Evolutionary conservation across 2,888 invertebrate genomes (phyloP).

Genomic region (Synergus japonicus): DNA sequence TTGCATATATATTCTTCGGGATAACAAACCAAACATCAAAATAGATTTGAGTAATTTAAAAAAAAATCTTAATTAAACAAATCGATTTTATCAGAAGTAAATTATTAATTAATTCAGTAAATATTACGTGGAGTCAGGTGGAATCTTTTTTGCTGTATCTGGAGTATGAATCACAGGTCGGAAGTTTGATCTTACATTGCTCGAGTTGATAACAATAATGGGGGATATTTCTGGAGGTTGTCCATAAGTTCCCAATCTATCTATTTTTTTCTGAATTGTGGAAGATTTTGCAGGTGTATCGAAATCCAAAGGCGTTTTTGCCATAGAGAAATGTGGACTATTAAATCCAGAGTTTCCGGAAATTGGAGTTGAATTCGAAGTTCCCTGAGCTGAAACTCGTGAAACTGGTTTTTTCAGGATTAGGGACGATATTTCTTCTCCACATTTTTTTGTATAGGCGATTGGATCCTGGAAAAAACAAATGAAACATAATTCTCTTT

Average conservation of each 20-base stretch:
- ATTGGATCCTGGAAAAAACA: slow-evolving; percentile 57
- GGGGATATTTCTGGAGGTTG: slow-evolving; percentile 80
- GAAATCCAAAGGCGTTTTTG: slow-evolving; percentile 43
- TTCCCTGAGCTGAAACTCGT: slow-evolving; percentile 47
- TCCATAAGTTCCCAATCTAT: slow-evolving; percentile 79
- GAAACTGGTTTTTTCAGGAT: slow-evolving; percentile 63
- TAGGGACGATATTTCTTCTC: slow-evolving; percentile 62
- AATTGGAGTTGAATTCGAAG: slow-evolving; percentile 29
- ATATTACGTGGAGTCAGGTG: slow-evolving; percentile 17
- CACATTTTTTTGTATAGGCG: slow-evolving; percentile 62
- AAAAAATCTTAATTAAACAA: not conserved
- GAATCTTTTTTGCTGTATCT: slow-evolving; percentile 42
- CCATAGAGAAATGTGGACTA: slow-evolving; percentile 51
- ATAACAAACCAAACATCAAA: not conserved
- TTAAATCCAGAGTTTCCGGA: slow-evolving; percentile 41
- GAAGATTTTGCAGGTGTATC: slow-evolving; percentile 52
- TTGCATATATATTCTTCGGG: not conserved
- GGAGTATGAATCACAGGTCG: slow-evolving; percentile 56
- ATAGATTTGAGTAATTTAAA: not conserved
- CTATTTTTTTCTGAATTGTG: slow-evolving; percentile 74
- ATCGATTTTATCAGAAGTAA: not conserved
- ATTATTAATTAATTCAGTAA: not conserved
- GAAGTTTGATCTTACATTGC: slow-evolving; percentile 70
- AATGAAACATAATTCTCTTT: not conserved
- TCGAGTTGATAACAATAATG: slow-evolving; percentile 77